Evolutionary conservation across 2,797 vertebrate genomes (phyloP).

Genomic region (Xiphorhynchus erythropygius): DNA sequence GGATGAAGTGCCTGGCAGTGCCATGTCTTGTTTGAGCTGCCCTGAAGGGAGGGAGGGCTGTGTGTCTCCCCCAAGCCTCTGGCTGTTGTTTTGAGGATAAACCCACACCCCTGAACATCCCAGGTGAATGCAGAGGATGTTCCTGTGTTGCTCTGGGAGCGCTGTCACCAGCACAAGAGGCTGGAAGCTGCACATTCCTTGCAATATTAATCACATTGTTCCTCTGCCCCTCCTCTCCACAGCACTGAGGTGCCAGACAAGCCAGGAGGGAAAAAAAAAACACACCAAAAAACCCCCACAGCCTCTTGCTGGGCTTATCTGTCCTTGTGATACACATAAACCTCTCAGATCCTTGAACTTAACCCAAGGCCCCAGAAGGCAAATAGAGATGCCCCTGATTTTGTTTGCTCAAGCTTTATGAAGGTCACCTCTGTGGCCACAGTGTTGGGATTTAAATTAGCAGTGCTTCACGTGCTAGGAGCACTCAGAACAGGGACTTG

Average conservation of each 20-base stretch:
- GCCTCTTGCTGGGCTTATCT: not conserved
- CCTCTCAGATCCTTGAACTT: not conserved
- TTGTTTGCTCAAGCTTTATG: not conserved
- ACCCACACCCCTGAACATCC: not conserved
- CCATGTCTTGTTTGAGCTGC: not conserved
- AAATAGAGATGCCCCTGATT: not conserved
- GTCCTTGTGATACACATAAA: not conserved
- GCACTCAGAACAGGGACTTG: not conserved
- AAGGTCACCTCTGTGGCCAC: not conserved
- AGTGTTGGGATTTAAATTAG: not conserved
- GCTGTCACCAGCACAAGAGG: not conserved
- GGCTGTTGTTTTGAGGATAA: constrained; percentile 35
- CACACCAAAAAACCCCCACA: not conserved
- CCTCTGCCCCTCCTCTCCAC: not conserved
- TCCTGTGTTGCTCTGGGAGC: accelerated
- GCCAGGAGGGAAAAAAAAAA: not conserved
- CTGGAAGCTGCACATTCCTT: not conserved
- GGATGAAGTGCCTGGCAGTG: not conserved
- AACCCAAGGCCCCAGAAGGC: not conserved
- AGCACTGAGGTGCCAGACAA: not conserved
- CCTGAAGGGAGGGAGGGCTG: not conserved
- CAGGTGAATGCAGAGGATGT: not conserved
- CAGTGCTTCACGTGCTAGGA: not conserved
- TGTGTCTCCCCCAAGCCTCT: accelerated
- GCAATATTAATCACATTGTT: not conserved